Percentiles rank a stretch among this genome's conserved stretches.
phyloP scores from a whole-genome alignment of 2,888 invertebrate genomes.

The Argyresthia albistria region DNA sequence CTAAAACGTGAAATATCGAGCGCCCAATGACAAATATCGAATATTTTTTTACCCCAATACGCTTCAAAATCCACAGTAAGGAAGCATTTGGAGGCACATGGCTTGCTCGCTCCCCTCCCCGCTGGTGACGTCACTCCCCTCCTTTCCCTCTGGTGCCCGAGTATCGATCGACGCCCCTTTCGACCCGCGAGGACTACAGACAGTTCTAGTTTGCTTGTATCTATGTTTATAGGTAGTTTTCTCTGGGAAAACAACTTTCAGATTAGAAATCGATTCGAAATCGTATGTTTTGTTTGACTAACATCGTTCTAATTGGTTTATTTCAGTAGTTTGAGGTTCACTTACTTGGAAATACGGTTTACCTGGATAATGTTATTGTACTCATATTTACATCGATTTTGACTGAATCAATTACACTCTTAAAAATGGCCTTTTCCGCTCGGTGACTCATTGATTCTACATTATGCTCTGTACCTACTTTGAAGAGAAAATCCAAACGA shows the following conservation, averaged over 20 bases:
- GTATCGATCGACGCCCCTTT: slow-evolving; percentile 43
- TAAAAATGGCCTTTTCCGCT: no score
- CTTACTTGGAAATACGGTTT: no score
- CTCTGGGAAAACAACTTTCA: neutral
- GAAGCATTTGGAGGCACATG: slow-evolving; percentile 5
- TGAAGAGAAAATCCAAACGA: no score
- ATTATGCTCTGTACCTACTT: no score
- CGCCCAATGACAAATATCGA: neutral
- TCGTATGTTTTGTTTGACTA: neutral
- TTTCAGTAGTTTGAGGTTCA: no score
- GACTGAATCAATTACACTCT: no score
- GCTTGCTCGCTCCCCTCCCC: slow-evolving; percentile 17
- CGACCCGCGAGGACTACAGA: slow-evolving; percentile 14
- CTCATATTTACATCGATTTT: no score
- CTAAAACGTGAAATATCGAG: slow-evolving; percentile 1
- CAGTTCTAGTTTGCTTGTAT: slow-evolving; percentile 4
- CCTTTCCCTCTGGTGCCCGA: slow-evolving; percentile 17
- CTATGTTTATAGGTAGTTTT: neutral
- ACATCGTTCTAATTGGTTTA: neutral
- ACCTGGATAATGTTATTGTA: no score
- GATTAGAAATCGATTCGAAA: neutral
- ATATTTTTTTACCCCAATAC: neutral
- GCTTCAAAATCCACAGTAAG: neutral
- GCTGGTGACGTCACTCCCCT: slow-evolving; percentile 50
- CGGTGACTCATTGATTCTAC: no score